Evolutionary conservation across 1,140 invertebrate species (phyloP).

Genomic region (Orius insidiosus): DNA sequence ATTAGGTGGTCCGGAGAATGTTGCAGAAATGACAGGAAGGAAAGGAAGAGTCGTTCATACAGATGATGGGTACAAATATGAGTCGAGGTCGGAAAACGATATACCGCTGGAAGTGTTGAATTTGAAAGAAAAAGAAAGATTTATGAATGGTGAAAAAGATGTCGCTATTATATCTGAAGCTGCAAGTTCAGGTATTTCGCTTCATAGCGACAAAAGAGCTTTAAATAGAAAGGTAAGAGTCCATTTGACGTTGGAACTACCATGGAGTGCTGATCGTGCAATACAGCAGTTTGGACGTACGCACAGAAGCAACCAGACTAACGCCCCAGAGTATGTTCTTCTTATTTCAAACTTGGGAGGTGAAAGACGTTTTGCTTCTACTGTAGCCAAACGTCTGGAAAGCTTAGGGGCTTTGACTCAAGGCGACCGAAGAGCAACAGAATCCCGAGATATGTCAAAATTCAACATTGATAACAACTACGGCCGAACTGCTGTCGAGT

Average conservation of each 20-base stretch:
- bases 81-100: conserved; percentile 83
- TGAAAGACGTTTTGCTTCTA: conserved; percentile 86
- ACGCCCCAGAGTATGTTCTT: conserved; percentile 96
- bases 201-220: conserved; percentile 86
- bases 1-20: conserved; percentile 89
- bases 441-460: conserved; percentile 86
- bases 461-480: conserved; percentile 99
- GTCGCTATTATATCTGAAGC: conserved; percentile 99
- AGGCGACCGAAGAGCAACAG: conserved; percentile 91
- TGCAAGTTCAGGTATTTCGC: conserved; percentile 90
- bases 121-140: conserved; percentile 53
- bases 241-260: conserved; percentile 94
- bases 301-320: conserved; percentile 77
- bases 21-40: conserved; percentile 95
- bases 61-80: conserved; percentile 78
- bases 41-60: conserved; percentile 89
- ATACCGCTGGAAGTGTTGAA: conserved; percentile 92
- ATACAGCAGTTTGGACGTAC: conserved; percentile 96
- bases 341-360: conserved; percentile 96
- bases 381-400: conserved; percentile 88
- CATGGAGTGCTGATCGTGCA: conserved; percentile 98
- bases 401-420: conserved; percentile 92
- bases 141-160: conserved; percentile 97
- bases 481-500: conserved; percentile 79
- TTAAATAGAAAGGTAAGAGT: conserved; percentile 83